A percentile compares a stretch with the other conserved stretches of the same genome.
phyloP scores from a whole-genome alignment of 1,140 invertebrate genomes.

The Lycorma delicatula region DNA sequence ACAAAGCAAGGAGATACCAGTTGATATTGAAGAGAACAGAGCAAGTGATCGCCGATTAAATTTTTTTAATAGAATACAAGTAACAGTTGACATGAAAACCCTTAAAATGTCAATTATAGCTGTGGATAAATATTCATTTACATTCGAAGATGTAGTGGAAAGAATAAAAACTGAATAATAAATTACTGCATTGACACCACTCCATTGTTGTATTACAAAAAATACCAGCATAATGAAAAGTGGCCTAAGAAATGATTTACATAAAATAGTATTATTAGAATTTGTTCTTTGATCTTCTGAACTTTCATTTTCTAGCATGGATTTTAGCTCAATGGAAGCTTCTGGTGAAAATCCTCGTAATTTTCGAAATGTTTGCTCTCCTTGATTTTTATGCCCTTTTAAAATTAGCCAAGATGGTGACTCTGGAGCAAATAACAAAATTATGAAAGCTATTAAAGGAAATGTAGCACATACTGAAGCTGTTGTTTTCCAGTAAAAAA shows the following conservation, averaged over 20 bases:
- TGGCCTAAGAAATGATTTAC: constrained; percentile 43
- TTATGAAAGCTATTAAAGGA: constrained; percentile 40
- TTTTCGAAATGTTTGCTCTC: constrained; percentile 40
- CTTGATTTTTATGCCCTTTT: constrained; percentile 42
- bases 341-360: constrained; percentile 42
- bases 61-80: constrained; percentile 48
- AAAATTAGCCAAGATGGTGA: constrained; percentile 59
- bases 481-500: constrained; percentile 47
- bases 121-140: constrained; percentile 50
- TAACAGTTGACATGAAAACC: constrained; percentile 47
- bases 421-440: constrained; percentile 51
- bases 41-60: constrained; percentile 47
- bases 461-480: constrained; percentile 44
- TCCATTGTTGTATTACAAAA: constrained; percentile 52
- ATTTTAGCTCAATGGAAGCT: constrained; percentile 42
- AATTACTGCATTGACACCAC: constrained; percentile 57
- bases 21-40: constrained; percentile 47
- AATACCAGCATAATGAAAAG: constrained; percentile 49
- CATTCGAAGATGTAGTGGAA: constrained; percentile 42
- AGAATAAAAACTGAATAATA: constrained; percentile 56
- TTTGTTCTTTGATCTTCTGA: neutral
- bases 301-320: neutral
- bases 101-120: constrained; percentile 59
- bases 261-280: constrained; percentile 9
- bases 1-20: constrained; percentile 42